phyloP scores from a whole-genome alignment of 2,888 invertebrate species.

The Thecocarcelia acutangulata region DNA sequence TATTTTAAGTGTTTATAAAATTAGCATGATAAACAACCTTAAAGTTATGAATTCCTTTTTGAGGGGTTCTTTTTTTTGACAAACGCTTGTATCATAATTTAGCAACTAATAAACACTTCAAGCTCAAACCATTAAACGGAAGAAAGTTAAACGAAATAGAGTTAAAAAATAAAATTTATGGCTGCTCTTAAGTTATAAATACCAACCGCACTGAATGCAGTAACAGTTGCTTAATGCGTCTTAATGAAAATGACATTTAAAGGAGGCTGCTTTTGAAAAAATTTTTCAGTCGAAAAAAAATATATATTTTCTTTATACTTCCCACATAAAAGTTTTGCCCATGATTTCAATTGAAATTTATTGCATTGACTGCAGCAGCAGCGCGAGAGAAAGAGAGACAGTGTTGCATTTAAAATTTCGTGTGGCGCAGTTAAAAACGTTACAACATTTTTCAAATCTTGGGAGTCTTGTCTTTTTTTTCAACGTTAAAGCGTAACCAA shows the following conservation, averaged over 20 bases:
- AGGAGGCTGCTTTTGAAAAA: not conserved
- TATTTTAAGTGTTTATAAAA: slow-evolving; percentile 34
- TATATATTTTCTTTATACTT: slow-evolving; percentile 3
- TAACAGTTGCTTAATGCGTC: not conserved
- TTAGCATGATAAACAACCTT: slow-evolving; percentile 13
- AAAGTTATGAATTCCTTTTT: slow-evolving; percentile 21
- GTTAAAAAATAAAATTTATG: slow-evolving; percentile 5
- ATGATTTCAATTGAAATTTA: slow-evolving; percentile 44
- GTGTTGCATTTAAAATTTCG: slow-evolving; percentile 6
- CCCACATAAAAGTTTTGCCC: slow-evolving; percentile 29
- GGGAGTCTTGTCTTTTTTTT: slow-evolving; percentile 17
- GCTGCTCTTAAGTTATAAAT: slow-evolving; percentile 3
- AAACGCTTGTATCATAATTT: not conserved
- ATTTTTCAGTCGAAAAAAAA: not conserved
- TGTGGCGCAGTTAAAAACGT: slow-evolving; percentile 37
- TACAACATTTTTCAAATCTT: slow-evolving; percentile 44
- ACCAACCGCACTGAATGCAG: not conserved
- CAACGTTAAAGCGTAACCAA: slow-evolving; percentile 11
- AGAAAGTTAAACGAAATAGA: not conserved
- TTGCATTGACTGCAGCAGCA: slow-evolving; percentile 10
- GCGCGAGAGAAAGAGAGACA: too few relatives aligned
- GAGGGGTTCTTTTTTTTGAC: not conserved
- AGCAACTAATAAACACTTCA: not conserved
- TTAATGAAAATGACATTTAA: slow-evolving; percentile 19
- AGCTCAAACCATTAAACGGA: not conserved